Base-by-base conservation (phyloP, 2,113 vertebrate species). In the Todiramphus saurophagus region DNA sequence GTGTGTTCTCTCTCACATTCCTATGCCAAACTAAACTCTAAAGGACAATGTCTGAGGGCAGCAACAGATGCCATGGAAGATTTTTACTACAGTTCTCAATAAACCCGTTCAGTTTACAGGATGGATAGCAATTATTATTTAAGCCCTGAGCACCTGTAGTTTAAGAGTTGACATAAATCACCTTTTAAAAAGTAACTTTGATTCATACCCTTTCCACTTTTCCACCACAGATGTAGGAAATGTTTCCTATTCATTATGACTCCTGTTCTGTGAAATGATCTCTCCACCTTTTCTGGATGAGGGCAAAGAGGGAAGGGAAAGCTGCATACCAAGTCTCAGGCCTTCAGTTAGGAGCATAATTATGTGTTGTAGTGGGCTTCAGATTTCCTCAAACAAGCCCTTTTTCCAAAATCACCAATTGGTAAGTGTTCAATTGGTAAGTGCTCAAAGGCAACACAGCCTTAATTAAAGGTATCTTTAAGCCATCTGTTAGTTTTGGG, bases 401-500 rank as follows among this genome's bases (percentile, higher is more conserved):
- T 66, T 86, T 68, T 53, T 23, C 83, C 76, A 70, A 94, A 93
- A 87, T 82, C 79, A 31, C 83, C 76, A 27, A n/a, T 6, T 73
- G 53, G 58, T 83, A 62, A 92, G 88, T 23, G 76, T 81, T 91
- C 76, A 27, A n/a, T 6, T 73, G 53, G 58, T 83, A 62, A 92
- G 88, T 23, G 76, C 84, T 91, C 89, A 68, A 64, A 95, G 41
- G 63, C 84, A 91, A 86, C 19, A 75, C 27, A 50, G 64, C 37
- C 56, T 82, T 74, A 68, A 37, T 44, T 46, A 30, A 66, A 95
- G 83, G 66, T 72, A 35, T 78, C 80, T 83, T 63, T 56, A 43
- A 94, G 89, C 76, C 94, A 92, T 63, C 74, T 94, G 82, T 23
- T 67, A 15, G 75, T 70, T 85, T 88, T 41, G 82, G 85, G 87